Evolutionary conservation across 2,888 invertebrate species (phyloP).

Genomic region (Scaptomyza polygonia): DNA sequence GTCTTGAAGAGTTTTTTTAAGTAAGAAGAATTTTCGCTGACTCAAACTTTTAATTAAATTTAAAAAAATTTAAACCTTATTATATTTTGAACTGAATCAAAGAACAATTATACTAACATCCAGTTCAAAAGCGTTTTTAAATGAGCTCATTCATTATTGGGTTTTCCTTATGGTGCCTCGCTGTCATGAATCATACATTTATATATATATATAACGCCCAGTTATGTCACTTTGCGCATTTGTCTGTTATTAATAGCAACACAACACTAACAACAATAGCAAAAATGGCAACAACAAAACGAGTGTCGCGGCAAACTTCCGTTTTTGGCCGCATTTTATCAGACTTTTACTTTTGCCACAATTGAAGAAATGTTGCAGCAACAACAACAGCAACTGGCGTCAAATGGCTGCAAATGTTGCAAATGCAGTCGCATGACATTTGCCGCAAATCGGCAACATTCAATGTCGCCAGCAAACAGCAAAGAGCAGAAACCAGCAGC

Average conservation of each 20-base stretch:
- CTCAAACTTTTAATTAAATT: background rate
- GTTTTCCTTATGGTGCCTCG: slow-evolving; percentile 54
- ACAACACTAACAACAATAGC: slow-evolving; percentile 23
- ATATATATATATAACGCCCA: slow-evolving; percentile 12
- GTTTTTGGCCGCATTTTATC: slow-evolving; percentile 45
- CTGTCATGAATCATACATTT: slow-evolving; percentile 48
- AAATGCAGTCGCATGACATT: slow-evolving; percentile 68
- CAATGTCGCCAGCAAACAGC: slow-evolving; percentile 60
- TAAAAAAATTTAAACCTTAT: background rate
- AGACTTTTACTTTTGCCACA: slow-evolving; percentile 69
- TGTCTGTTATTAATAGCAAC: slow-evolving; percentile 44
- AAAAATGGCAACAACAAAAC: slow-evolving; percentile 19
- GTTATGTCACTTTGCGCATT: slow-evolving; percentile 47
- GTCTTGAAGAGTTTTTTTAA: no score
- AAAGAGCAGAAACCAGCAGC: slow-evolving; percentile 2
- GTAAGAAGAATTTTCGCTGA: no score
- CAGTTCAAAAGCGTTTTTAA: slow-evolving; percentile 14
- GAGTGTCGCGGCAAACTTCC: slow-evolving; percentile 52
- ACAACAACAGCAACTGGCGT: slow-evolving; percentile 4
- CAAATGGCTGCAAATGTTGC: slow-evolving; percentile 34
- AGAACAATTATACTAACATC: background rate
- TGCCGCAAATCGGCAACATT: slow-evolving; percentile 66
- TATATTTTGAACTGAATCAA: slow-evolving; percentile 40
- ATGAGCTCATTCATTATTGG: slow-evolving; percentile 52
- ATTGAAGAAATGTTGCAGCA: slow-evolving; percentile 46